Evolutionary conservation across 2,888 invertebrate species (phyloP).

Genomic region (Oxystoma pomonae): DNA sequence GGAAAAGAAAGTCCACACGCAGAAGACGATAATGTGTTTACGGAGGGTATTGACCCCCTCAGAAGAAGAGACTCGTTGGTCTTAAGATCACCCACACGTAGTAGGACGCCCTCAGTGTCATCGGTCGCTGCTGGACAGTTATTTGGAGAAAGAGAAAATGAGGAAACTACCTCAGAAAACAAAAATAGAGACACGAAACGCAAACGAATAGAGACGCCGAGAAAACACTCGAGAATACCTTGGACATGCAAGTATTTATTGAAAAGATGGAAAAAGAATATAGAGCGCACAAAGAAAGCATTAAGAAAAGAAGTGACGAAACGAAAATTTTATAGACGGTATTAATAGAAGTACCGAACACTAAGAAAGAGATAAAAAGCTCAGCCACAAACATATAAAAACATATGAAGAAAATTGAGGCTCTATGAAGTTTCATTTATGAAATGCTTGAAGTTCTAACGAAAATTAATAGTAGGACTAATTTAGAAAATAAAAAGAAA

Average conservation of each 20-base stretch:
- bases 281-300: not conserved
- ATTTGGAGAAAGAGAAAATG: no score
- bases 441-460: slow-evolving; percentile 4
- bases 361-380: not conserved
- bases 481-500: not conserved
- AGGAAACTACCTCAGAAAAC: no score
- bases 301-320: not conserved
- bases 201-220: no score
- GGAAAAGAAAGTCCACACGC: no score
- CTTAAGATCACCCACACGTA: no score
- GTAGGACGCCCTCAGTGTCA: no score
- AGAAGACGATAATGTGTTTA: no score
- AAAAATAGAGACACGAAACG: no score
- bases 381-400: not conserved
- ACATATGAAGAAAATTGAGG: not conserved
- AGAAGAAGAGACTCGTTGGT: no score
- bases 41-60: no score
- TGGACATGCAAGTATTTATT: not conserved
- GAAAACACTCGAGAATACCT: not conserved
- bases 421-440: not conserved
- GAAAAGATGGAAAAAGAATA: not conserved
- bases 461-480: no score
- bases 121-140: no score
- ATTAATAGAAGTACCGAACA: not conserved
- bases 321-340: not conserved